Percentiles rank a stretch among this genome's conserved stretches.
These are phyloP conservation scores for Helarctos malayanus DNA, from an alignment of 2,797 vertebrate species.

Conservation along the genomic window DNA sequence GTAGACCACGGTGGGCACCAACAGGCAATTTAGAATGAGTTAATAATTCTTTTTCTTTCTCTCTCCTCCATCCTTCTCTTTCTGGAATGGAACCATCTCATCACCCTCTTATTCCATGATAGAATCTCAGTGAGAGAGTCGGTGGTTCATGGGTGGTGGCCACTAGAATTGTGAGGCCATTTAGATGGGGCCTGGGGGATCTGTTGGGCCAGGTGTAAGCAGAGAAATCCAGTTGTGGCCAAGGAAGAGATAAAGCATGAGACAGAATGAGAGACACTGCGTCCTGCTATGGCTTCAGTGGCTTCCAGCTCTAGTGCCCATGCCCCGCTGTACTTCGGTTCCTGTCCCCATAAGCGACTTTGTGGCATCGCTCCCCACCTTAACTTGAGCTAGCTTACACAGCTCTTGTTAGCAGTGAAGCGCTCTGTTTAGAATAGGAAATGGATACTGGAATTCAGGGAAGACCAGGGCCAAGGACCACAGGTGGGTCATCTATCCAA, in stretches of 20 bases:
- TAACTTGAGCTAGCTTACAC: background rate
- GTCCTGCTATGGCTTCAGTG: background rate
- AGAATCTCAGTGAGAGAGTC: background rate
- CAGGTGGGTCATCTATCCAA: background rate
- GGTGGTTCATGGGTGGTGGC: background rate
- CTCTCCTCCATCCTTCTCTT: background rate
- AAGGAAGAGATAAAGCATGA: background rate
- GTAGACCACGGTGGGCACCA: background rate
- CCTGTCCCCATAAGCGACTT: background rate
- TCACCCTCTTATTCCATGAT: background rate
- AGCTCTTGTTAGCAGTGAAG: background rate
- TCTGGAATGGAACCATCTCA: background rate
- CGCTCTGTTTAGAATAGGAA: background rate
- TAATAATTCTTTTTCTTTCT: background rate
- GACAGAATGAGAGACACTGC: background rate
- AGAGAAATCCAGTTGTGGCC: background rate
- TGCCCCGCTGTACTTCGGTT: background rate
- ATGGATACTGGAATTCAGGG: background rate
- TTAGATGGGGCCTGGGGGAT: background rate
- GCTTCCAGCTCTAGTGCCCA: accelerated
- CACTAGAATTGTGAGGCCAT: background rate
- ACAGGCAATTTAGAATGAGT: background rate
- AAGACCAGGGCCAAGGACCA: background rate
- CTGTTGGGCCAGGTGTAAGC: background rate
- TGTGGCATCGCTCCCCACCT: background rate